Evolutionary conservation across 1,140 invertebrate species (phyloP).

Genomic region (Nymphalis io): DNA sequence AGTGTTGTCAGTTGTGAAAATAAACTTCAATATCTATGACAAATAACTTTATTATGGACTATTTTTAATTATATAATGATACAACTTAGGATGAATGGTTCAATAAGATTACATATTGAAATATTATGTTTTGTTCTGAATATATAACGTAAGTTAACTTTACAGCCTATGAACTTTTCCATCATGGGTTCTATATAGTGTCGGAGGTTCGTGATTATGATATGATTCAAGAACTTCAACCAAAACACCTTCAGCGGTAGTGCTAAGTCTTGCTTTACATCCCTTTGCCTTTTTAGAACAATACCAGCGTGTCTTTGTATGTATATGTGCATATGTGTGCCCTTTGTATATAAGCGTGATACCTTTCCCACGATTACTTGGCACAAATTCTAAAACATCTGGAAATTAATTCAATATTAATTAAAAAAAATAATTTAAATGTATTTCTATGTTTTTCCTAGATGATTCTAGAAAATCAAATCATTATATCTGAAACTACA

Average conservation of each 20-base stretch:
- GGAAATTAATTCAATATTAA: conserved; percentile 13
- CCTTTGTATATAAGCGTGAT: conserved; percentile 38
- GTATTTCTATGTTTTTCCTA: no score
- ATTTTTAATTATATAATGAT: no score
- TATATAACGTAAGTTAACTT: neutral
- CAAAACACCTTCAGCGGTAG: conserved; percentile 13
- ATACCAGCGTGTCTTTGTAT: conserved; percentile 26
- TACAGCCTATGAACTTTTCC: conserved; percentile 30
- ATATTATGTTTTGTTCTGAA: neutral
- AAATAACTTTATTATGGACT: no score
- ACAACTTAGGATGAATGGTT: no score
- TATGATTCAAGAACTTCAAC: conserved; percentile 11
- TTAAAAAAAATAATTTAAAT: neutral
- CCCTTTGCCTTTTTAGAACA: conserved; percentile 31
- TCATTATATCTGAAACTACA: no score
- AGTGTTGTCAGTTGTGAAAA: no score
- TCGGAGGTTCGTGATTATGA: conserved; percentile 23
- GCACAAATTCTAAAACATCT: conserved; percentile 49
- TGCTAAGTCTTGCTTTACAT: conserved; percentile 29
- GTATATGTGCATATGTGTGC: conserved; percentile 40
- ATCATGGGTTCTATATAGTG: conserved; percentile 25
- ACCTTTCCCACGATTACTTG: conserved; percentile 41
- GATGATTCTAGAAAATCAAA: no score
- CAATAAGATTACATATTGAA: no score
- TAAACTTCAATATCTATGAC: no score